Evolutionary conservation across 2,888 invertebrate genomes (phyloP).

Genomic region (Hypena proboscidalis): DNA sequence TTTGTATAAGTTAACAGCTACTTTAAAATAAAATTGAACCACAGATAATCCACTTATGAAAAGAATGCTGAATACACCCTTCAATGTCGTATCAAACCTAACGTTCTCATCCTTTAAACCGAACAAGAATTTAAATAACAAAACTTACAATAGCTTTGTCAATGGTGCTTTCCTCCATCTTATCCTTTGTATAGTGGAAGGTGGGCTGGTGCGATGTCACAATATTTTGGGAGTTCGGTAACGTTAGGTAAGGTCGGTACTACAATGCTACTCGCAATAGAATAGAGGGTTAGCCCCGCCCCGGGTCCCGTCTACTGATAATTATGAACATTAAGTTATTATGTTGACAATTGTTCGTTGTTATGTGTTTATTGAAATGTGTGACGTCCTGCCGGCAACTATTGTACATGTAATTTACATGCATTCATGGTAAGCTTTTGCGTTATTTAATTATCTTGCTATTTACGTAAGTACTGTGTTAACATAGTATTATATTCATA

Average conservation of each 20-base stretch:
- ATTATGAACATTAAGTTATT: conserved; percentile 26
- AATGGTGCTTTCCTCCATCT: conserved; percentile 31
- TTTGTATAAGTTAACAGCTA: too few relatives aligned
- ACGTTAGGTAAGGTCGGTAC: too few relatives aligned
- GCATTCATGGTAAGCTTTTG: neutral
- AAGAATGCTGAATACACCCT: too few relatives aligned
- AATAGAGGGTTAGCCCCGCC: conserved; percentile 26
- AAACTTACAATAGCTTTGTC: conserved; percentile 33
- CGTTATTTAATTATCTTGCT: too few relatives aligned
- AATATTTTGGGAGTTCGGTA: conserved; percentile 55
- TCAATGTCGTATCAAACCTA: neutral
- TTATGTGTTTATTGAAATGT: conserved; percentile 12
- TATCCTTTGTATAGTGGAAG: conserved; percentile 32
- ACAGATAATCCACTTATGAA: too few relatives aligned
- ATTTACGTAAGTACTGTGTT: too few relatives aligned
- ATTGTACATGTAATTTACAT: conserved; percentile 1
- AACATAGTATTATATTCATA: too few relatives aligned
- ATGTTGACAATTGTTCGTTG: conserved; percentile 5
- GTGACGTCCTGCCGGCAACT: conserved; percentile 17
- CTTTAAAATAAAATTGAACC: too few relatives aligned
- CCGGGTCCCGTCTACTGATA: conserved; percentile 18
- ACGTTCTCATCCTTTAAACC: conserved; percentile 6
- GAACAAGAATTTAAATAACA: conserved; percentile 41
- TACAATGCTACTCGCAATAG: conserved; percentile 27
- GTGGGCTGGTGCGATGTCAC: conserved; percentile 57